phyloP scores from a whole-genome alignment of 1,140 invertebrate genomes.

The Zophobas morio region DNA sequence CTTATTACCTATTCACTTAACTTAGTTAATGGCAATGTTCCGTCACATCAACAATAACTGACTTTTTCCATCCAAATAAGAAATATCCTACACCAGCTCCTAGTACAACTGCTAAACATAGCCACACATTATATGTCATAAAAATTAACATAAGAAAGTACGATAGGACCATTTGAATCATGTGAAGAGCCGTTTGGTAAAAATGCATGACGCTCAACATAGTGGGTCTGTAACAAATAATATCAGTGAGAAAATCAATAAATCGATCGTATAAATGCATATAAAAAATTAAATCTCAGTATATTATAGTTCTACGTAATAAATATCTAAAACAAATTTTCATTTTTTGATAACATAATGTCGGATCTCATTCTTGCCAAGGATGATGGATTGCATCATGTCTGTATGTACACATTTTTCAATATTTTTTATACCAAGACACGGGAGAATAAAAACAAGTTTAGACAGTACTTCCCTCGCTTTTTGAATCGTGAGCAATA shows the following conservation, averaged over 20 bases:
- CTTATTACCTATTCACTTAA: conserved; percentile 34
- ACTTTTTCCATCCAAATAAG: conserved; percentile 94
- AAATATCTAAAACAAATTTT: no score
- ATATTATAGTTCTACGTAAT: no score
- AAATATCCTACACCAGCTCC: conserved; percentile 94
- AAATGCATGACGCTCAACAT: conserved; percentile 86
- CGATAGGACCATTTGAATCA: conserved; percentile 90
- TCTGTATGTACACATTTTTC: no score
- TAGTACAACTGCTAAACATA: conserved; percentile 90
- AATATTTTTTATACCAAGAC: no score
- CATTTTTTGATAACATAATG: no score
- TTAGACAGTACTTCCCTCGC: no score
- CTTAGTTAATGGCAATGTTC: conserved; percentile 91
- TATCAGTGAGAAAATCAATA: neutral
- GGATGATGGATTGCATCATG: no score
- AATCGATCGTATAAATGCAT: no score
- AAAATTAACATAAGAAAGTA: conserved; percentile 98
- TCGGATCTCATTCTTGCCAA: no score
- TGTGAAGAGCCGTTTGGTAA: conserved; percentile 91
- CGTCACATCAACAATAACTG: conserved; percentile 90
- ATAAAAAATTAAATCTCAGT: no score
- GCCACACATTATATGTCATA: conserved; percentile 98
- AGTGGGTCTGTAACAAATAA: conserved; percentile 75
- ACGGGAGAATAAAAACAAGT: no score
- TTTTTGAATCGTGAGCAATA: no score